phyloP scores from a whole-genome alignment of 2,797 vertebrate genomes.

The Alauda arvensis region DNA sequence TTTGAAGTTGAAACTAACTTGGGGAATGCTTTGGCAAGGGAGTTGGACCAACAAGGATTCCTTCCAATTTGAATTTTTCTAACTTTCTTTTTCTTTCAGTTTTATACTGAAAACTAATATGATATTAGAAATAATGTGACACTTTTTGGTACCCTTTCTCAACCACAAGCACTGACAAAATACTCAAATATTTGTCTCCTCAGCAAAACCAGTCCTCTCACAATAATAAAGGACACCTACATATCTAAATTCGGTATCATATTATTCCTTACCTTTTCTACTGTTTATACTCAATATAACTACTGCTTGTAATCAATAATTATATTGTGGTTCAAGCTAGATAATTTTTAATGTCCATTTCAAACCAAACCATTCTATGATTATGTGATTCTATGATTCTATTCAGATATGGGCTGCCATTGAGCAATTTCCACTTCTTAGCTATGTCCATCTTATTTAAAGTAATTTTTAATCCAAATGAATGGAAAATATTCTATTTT shows the following conservation, averaged over 20 bases:
- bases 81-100: not conserved
- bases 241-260: not conserved
- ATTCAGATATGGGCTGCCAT: not conserved
- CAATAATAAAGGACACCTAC: not conserved
- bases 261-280: not conserved
- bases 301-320: not conserved
- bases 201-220: not conserved
- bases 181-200: not conserved
- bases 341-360: not conserved
- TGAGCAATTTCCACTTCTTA: not conserved
- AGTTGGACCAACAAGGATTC: not conserved
- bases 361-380: not conserved
- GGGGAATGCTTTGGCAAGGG: not conserved
- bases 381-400: not conserved
- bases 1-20: not conserved
- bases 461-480: not conserved
- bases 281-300: not conserved
- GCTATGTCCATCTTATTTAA: not conserved
- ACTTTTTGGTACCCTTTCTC: not conserved
- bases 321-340: not conserved
- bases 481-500: not conserved
- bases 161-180: not conserved
- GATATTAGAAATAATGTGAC: not conserved
- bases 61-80: not conserved
- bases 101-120: not conserved